Evolutionary conservation across 2,888 invertebrate species (phyloP), one percentile per base, ranked within the genome.

Genomic region (Pseudococcus viburni): DNA sequence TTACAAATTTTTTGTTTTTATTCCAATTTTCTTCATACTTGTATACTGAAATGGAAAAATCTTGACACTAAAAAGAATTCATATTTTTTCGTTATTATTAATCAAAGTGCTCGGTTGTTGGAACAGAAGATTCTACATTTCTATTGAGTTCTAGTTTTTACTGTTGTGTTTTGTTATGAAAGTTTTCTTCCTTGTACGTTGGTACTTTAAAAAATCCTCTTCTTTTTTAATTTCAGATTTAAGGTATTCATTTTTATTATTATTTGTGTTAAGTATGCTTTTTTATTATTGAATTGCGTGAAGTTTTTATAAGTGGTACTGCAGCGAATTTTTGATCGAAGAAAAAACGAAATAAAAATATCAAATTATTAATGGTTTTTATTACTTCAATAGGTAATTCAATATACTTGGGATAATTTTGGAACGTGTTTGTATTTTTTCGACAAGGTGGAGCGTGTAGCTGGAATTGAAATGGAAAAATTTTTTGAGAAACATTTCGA

Each of bases 241-340:
- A n/a, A 59, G n/a, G 5, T 59, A n/a, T 59, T 59, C 59, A 59
- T n/a, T 59, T 59, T 59, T 59, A n/a, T 59, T 55, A 55, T n/a
- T n/a, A n/a, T 59, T n/a, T 59, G 17, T 59, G 6, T 59, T n/a
- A n/a, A n/a, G 1, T n/a, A 19, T n/a, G 17, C n/a, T n/a, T 59
- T 59, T 59, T 59, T 59, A 17, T n/a, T 42, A 6, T 59, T 59
- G 12, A 51, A 51, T 51, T 51, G 8, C 19, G 59, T 59, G 59
- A n/a, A 59, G 3, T 17, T 59, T 19, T 59, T 59, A n/a, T 59
- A 6, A 19, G 19, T n/a, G 59, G n/a, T 17, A 59, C 59, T 59
- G 59, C 8, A 15, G 17, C 51, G 12, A 12, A 15, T 59, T 12
- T 59, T 59, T 9, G 42, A 5, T 42, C 9, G 42, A 42, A 42